phyloP scores from a whole-genome alignment of 2,888 invertebrate species.

The Ochlodes sylvanus region DNA sequence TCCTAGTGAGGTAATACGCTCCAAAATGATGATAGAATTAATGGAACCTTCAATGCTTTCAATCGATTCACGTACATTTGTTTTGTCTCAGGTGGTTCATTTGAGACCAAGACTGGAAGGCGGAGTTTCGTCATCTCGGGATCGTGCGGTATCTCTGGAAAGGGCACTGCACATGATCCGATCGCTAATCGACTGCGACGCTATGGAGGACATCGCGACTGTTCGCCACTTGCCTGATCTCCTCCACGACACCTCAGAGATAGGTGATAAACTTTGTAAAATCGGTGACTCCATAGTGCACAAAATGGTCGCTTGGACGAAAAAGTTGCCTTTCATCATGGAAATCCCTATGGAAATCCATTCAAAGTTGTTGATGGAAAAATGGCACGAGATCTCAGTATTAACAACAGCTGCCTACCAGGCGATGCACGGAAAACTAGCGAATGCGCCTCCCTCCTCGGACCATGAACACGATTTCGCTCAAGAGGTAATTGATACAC shows the following conservation, averaged over 20 bases:
- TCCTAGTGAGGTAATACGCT: constrained; percentile 90
- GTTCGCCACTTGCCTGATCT: constrained; percentile 95
- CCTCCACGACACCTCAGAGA: constrained; percentile 95
- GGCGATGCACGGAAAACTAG: constrained; percentile 91
- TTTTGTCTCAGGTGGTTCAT: constrained; percentile 87
- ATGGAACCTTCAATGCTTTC: constrained; percentile 18
- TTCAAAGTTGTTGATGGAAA: constrained; percentile 97
- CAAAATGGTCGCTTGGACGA: constrained; percentile 99
- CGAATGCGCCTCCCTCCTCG: constrained; percentile 75
- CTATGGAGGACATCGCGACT: constrained; percentile 98
- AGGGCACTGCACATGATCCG: constrained; percentile 95
- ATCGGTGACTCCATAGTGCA: constrained; percentile 99
- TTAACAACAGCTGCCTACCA: constrained; percentile 97
- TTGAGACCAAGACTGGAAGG: constrained; percentile 94
- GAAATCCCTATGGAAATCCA: constrained; percentile 98
- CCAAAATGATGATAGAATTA: constrained; percentile 38
- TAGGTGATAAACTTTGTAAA: constrained; percentile 96
- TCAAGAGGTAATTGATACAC: constrained; percentile 90
- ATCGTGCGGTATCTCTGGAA: constrained; percentile 92
- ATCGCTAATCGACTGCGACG: constrained; percentile 97
- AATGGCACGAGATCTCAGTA: constrained; percentile 98
- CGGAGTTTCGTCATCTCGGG: constrained; percentile 94
- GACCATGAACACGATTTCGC: constrained; percentile 91
- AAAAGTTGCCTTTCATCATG: constrained; percentile 97
- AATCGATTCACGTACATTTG: constrained; percentile 51